Evolutionary conservation across 2,113 vertebrate genomes (phyloP).

Genomic region (Parus major): DNA sequence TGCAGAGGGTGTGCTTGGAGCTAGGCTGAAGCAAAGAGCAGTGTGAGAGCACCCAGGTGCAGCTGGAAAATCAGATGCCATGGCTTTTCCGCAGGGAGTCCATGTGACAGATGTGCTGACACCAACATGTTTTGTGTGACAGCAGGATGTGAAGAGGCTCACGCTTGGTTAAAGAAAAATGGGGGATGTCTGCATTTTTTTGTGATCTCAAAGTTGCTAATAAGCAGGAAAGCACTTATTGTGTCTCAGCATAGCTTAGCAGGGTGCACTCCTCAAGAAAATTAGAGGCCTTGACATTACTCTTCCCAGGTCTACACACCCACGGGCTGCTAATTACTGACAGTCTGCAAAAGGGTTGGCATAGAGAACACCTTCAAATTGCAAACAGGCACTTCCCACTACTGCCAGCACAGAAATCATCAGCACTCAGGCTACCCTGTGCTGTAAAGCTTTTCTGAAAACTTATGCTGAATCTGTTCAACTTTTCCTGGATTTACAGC

Average conservation of each 20-base stretch:
- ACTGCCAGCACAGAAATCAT: background rate
- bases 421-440: background rate
- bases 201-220: background rate
- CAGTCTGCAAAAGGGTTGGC: background rate
- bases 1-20: background rate
- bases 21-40: background rate
- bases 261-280: background rate
- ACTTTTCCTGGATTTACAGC: background rate
- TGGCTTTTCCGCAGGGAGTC: rapidly evolving
- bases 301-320: background rate
- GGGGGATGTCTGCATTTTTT: background rate
- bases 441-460: background rate
- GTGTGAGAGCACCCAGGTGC: background rate
- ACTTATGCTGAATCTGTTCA: background rate
- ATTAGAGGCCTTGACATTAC: background rate
- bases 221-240: background rate
- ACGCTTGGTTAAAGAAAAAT: background rate
- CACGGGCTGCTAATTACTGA: background rate
- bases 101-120: background rate
- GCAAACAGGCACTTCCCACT: background rate
- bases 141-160: background rate
- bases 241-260: background rate
- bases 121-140: background rate
- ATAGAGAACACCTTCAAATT: background rate
- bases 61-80: background rate